Evolutionary conservation across 2,797 vertebrate species (phyloP).

Genomic region (Myotis vivesi): DNA sequence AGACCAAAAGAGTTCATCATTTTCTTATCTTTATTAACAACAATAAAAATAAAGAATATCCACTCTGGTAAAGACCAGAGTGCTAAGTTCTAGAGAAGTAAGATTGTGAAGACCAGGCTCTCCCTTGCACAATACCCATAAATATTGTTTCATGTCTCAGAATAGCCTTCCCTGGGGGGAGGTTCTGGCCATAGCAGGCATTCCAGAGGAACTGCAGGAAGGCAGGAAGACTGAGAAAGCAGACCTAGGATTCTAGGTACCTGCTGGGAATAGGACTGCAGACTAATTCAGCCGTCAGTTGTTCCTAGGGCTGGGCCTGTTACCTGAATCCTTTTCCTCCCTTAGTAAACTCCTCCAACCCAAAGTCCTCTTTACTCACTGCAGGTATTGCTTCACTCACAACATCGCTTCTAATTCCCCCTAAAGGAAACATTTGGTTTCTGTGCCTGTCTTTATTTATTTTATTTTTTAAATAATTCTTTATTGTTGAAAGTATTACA

Average conservation of each 20-base stretch:
- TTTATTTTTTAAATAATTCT: too few species aligned
- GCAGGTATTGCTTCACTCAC: background rate
- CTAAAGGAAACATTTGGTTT: background rate
- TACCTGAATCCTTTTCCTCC: background rate
- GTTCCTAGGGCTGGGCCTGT: background rate
- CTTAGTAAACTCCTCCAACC: background rate
- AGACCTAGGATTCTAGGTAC: background rate
- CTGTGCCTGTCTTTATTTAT: background rate
- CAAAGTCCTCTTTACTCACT: background rate
- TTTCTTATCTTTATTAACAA: background rate
- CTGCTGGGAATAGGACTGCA: background rate
- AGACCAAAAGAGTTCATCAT: background rate
- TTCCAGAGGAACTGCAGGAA: background rate
- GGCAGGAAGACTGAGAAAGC: background rate
- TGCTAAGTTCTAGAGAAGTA: background rate
- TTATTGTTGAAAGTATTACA: too few species aligned
- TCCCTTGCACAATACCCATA: background rate
- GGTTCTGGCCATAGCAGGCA: background rate
- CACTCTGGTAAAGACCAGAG: background rate
- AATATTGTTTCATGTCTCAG: background rate
- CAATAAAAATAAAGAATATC: background rate
- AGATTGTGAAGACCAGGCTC: background rate
- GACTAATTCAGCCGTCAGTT: background rate
- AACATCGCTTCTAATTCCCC: background rate
- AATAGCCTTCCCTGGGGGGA: background rate